phyloP scores from a whole-genome alignment of 1,140 invertebrate species.

The Leptinotarsa defecta region DNA sequence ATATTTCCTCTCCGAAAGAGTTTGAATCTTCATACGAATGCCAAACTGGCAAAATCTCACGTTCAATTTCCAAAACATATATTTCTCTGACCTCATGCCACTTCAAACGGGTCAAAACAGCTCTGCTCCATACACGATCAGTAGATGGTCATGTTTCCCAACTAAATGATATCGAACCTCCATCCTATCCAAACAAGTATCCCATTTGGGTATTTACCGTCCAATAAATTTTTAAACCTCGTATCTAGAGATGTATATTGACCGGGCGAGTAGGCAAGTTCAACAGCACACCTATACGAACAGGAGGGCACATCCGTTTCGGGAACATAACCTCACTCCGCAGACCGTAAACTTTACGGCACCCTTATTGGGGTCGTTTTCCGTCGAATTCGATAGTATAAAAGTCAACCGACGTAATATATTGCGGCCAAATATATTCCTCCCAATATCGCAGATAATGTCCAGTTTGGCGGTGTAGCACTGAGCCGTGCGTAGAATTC shows the following conservation, averaged over 20 bases:
- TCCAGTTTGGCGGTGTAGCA: background rate
- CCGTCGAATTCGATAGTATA: slow-evolving; percentile 39
- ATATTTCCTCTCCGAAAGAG: too few species aligned
- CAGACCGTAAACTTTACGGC: slow-evolving; percentile 39
- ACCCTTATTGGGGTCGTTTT: slow-evolving; percentile 39
- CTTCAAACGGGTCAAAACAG: background rate
- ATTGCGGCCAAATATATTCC: slow-evolving; percentile 34
- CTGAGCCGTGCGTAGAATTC: background rate
- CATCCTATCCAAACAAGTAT: background rate
- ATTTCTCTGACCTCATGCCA: too few species aligned
- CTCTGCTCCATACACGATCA: background rate
- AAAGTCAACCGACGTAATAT: slow-evolving; percentile 39
- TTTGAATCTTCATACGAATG: too few species aligned
- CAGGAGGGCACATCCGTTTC: slow-evolving; percentile 8
- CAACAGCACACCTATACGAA: background rate
- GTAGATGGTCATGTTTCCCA: background rate
- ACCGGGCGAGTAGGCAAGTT: background rate
- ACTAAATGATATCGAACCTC: background rate
- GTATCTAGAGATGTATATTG: background rate
- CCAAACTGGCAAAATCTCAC: too few species aligned
- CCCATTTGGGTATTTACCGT: slow-evolving; percentile 5
- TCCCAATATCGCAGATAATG: slow-evolving; percentile 27
- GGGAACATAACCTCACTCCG: slow-evolving; percentile 33
- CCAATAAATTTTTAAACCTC: slow-evolving; percentile 6
- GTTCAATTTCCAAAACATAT: too few species aligned